These are phyloP conservation scores for Xiphydria camelus DNA, from an alignment of 2,888 invertebrate species.

Conservation along the genomic window DNA sequence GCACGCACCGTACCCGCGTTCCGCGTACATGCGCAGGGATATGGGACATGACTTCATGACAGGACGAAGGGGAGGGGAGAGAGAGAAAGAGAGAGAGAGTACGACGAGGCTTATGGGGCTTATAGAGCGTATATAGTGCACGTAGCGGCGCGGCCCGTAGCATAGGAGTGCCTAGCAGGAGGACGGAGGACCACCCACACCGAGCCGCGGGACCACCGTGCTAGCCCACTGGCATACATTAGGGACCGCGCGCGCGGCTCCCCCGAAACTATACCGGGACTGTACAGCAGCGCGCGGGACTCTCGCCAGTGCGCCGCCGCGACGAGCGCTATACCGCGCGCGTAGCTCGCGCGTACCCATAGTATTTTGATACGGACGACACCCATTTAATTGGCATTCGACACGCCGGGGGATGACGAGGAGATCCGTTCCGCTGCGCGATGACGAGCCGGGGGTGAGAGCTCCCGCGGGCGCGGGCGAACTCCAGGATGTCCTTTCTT, in stretches of 20 bases:
- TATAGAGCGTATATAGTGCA: conserved; percentile 44
- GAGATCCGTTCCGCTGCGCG: too few species aligned
- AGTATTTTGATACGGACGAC: conserved; percentile 54
- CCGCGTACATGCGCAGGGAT: conserved; percentile 9
- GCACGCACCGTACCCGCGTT: too few species aligned
- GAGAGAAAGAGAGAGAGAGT: too few species aligned
- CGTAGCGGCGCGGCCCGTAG: conserved; percentile 15
- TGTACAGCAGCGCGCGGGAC: too few species aligned
- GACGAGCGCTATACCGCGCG: conserved; percentile 43
- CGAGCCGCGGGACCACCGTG: conserved; percentile 57
- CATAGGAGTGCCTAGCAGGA: conserved; percentile 50
- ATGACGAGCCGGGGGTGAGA: too few species aligned
- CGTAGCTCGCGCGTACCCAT: not conserved
- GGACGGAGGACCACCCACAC: conserved; percentile 58
- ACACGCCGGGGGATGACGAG: too few species aligned
- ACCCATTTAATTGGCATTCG: conserved; percentile 57
- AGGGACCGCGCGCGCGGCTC: conserved; percentile 50
- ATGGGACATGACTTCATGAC: conserved; percentile 21
- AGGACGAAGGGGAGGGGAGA: conserved; percentile 9
- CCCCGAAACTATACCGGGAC: conserved; percentile 48
- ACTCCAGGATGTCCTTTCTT: too few species aligned
- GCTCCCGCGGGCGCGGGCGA: too few species aligned
- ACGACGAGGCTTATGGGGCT: conserved; percentile 22
- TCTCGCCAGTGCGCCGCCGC: conserved; percentile 15
- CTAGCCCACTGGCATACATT: conserved; percentile 58